Evolutionary conservation across 1,140 invertebrate genomes (phyloP).

Genomic region (Brachionus rotundiformis): DNA sequence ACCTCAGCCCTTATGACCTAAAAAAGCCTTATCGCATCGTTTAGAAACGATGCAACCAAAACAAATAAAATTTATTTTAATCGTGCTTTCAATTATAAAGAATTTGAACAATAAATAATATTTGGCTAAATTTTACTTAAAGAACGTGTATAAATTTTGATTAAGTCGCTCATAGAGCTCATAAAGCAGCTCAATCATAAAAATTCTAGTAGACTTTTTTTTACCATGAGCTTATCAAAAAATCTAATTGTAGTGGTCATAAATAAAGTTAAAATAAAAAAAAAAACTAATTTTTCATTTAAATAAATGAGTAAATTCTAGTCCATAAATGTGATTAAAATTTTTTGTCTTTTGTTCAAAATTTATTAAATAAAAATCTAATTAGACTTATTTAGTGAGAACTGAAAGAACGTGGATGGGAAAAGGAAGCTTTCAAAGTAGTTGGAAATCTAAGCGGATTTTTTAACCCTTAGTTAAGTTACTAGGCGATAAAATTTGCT

Average conservation of each 20-base stretch:
- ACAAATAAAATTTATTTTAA: constrained; percentile 16
- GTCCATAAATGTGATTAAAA: constrained; percentile 29
- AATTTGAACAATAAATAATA: constrained; percentile 11
- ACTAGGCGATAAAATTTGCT: neutral
- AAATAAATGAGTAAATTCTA: neutral
- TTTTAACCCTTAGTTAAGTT: neutral
- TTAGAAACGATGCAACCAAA: constrained; percentile 24
- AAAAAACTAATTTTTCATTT: neutral
- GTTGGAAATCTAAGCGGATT: neutral
- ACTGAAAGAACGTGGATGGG: neutral
- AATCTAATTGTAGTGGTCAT: neutral
- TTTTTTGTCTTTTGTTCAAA: neutral
- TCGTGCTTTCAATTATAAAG: constrained; percentile 37
- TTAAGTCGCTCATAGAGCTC: neutral
- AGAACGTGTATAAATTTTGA: neutral
- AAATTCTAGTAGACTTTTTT: neutral
- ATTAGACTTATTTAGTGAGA: neutral
- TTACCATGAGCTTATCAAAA: neutral
- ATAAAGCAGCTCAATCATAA: neutral
- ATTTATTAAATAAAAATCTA: neutral
- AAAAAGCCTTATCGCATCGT: constrained; percentile 12
- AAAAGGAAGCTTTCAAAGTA: neutral
- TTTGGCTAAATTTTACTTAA: neutral
- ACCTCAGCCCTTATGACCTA: constrained; percentile 25
- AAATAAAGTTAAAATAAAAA: neutral